Evolutionary conservation across 1,140 invertebrate species (phyloP).

Genomic region (Hylaeus volcanicus): DNA sequence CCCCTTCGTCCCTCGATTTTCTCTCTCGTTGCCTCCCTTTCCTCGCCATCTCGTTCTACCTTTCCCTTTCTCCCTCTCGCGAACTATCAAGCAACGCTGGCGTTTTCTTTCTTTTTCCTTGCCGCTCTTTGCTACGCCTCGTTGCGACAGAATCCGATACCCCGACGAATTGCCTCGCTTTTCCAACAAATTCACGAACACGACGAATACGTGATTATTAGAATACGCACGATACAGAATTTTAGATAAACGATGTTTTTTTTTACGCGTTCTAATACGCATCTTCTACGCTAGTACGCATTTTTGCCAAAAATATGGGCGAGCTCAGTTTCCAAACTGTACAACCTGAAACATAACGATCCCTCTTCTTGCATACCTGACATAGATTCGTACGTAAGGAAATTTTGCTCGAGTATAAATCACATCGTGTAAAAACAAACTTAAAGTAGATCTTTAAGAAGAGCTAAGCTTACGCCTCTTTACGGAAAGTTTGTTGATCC

Average conservation of each 20-base stretch:
- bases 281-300: neutral
- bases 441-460: neutral
- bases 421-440: neutral
- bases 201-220: neutral
- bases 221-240: neutral
- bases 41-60: neutral
- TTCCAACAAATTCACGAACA: neutral
- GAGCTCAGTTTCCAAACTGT: neutral
- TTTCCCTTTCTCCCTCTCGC: neutral
- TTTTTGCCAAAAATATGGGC: neutral
- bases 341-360: neutral
- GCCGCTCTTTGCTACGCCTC: neutral
- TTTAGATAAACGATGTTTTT: too few relatives aligned
- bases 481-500: conserved; percentile 63
- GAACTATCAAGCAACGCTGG: neutral
- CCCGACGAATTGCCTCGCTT: neutral
- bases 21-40: neutral
- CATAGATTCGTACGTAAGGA: neutral
- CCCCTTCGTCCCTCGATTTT: conserved; percentile 3
- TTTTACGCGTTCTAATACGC: neutral
- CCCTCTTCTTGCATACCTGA: neutral
- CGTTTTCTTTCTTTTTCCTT: neutral
- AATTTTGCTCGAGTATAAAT: neutral
- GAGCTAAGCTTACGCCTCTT: conserved; percentile 67
- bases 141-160: neutral